These are phyloP conservation scores for Eustalomyia histrio DNA, from an alignment of 2,888 invertebrate species.

Conservation along the genomic window DNA sequence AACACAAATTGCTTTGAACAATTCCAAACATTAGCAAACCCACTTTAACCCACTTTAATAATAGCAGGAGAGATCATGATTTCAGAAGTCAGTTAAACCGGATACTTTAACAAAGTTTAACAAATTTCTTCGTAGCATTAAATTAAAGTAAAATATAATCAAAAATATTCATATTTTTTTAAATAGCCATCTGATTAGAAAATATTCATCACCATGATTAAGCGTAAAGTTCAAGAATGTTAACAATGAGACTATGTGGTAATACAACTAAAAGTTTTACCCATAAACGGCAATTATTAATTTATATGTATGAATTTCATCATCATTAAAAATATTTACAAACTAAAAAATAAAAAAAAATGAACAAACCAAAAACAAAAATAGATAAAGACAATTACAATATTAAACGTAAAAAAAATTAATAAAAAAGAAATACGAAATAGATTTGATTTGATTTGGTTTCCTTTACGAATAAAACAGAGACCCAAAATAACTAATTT, in stretches of 20 bases:
- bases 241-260: neutral
- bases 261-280: neutral
- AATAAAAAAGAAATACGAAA: neutral
- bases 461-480: conserved; percentile 7
- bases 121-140: no score
- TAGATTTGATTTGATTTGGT: neutral
- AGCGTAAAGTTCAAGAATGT: conserved; percentile 4
- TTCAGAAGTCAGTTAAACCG: no score
- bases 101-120: no score
- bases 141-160: neutral
- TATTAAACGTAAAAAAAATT: conserved; percentile 30
- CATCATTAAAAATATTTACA: conserved; percentile 31
- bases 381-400: conserved; percentile 34
- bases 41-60: no score
- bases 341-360: conserved; percentile 19
- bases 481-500: no score
- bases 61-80: no score
- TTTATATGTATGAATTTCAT: conserved; percentile 20
- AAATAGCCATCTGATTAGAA: neutral
- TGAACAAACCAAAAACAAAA: conserved; percentile 5
- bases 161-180: neutral
- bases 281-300: neutral
- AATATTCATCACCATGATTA: conserved; percentile 3
- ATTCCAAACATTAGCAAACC: no score
- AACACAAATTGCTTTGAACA: no score